Evolutionary conservation across 2,113 vertebrate species (phyloP), one percentile per base, ranked within the genome.

Genomic region (Pavo muticus): DNA sequence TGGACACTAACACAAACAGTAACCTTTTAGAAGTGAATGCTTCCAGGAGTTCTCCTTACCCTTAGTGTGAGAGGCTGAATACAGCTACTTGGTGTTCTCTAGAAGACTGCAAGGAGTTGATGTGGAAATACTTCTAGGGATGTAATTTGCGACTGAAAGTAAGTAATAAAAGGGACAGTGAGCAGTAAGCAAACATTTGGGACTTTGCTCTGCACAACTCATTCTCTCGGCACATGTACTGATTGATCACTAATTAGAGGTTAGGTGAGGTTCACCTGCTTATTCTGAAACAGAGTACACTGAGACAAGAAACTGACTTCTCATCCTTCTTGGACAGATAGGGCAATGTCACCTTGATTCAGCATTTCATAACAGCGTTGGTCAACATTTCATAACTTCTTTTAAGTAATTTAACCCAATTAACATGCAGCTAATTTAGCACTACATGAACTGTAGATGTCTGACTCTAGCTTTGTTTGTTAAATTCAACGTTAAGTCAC

Each of bases 401-500:
- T 94, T 84, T 29, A 86, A 83, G 54, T 91, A n/a, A 93, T 72
- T 92, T 83, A 79, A 84, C 82, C 60, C 61, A 91, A 70, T 82
- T 94, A 86, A 80, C 65, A 39, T 4, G 30, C 77, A 85, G 73
- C 68, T 93, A 91, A 97, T 88, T 93, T 88, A 70, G 61, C 79
- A 67, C 25, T 25, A 21, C 60, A 2, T 23, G 92, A 93, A 69
- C 80, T 61, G 72, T 79, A 39, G 57, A 73, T 44, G 64, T 39
- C 39, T 77, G 56, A 39, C 65, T 87, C 48, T 32, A 18, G 87
- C 87, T 95, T 71, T 68, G 84, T 91, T 88, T 3, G 2, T 92
- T 89, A 87, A 93, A 91, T 52, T 69, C 72, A 48, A 45, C 48
- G 30, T 75, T 57, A 69, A 84, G 45, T 73, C 48, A 2, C 45